Evolutionary conservation across 1,140 invertebrate genomes (phyloP), one percentile per base, ranked within the genome.

Genomic region (Lordiphosa stackelbergi): DNA sequence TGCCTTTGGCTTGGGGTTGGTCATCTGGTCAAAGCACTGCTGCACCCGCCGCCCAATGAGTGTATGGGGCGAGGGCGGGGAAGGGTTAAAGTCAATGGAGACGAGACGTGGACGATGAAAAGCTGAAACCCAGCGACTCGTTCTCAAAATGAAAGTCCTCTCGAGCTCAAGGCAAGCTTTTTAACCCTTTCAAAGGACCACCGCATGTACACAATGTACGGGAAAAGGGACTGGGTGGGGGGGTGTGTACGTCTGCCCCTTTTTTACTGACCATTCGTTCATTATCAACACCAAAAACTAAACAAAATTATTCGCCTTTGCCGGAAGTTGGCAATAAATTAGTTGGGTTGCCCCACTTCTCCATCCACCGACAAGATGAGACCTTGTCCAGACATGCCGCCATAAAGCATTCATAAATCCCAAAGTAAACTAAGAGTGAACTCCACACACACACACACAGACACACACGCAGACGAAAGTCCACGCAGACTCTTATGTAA

Each of bases 391-490:
- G 77, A 75, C 75, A 81, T 83, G 63, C 71, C 77, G 75, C 77
- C 75, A 81, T 83, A 81, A 85, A 85, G 75, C 71, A 75, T 81
- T 78, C 75, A 85, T 85, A 85, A 85, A 85, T 85, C 83, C 81
- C 77, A 84, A 78, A 85, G 83, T 78, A 85, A 81, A 81, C 75
- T 81, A 81, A 46, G 71, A 81, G 45, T 71, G 70, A 59, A 78
- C 47, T 28, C 43, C 53, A 60, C 60, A 53, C 48, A 31, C 41
- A 61, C 47, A 45, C 38, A 54, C 52, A 58, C 62, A 48, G 61
- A 53, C 42, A 53, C 24, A 12, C 40, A 65, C 53, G 37, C 40
- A 68, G 28, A 53, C 41, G 13, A 22, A 52, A 11, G 38, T 41
- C 24, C 48, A 51, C 42, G 48, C 61, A 79, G 75, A 78, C 69